Percentiles rank a stretch among this genome's conserved stretches.
Evolutionary conservation across 1,140 invertebrate species (phyloP).

Genomic region (Hycleus phaleratus): DNA sequence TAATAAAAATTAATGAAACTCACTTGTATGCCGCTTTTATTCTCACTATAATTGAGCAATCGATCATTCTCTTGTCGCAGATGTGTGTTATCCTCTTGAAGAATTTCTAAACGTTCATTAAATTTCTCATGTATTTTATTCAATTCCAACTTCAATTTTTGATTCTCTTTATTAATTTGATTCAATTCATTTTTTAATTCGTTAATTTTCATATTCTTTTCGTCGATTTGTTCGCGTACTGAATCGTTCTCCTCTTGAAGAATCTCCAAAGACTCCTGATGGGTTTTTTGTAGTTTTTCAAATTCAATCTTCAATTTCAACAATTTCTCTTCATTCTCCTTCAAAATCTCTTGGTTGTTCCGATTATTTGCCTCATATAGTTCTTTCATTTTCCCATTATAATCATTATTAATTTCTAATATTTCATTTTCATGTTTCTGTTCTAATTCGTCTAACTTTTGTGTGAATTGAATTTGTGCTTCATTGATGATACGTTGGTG

Average conservation of each 20-base stretch:
- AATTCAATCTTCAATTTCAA: slow-evolving; percentile 42
- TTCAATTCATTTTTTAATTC: slow-evolving; percentile 19
- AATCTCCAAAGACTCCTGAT: slow-evolving; percentile 35
- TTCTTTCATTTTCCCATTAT: too few relatives aligned
- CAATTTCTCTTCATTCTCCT: slow-evolving; percentile 45
- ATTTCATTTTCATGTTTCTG: too few relatives aligned
- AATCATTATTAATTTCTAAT: too few relatives aligned
- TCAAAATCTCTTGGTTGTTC: slow-evolving; percentile 10
- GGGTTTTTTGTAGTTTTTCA: slow-evolving; percentile 33
- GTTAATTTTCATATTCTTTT: slow-evolving; percentile 34
- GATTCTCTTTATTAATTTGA: slow-evolving; percentile 24
- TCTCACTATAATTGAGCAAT: slow-evolving; percentile 28
- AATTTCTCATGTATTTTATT: slow-evolving; percentile 18
- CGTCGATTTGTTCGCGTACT: slow-evolving; percentile 38
- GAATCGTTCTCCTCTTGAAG: slow-evolving; percentile 38
- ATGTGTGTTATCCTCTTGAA: slow-evolving; percentile 33
- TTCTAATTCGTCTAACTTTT: too few relatives aligned
- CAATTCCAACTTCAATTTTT: slow-evolving; percentile 33
- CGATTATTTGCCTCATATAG: too few relatives aligned
- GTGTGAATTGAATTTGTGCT: too few relatives aligned
- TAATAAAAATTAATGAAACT: background rate
- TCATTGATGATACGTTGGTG: too few relatives aligned
- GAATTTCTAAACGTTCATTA: slow-evolving; percentile 18
- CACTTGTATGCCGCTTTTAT: slow-evolving; percentile 33
- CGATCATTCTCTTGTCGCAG: slow-evolving; percentile 34